Conservation (phyloP, 2,888 invertebrate species). For the Stenolophus ochropezus region DNA sequence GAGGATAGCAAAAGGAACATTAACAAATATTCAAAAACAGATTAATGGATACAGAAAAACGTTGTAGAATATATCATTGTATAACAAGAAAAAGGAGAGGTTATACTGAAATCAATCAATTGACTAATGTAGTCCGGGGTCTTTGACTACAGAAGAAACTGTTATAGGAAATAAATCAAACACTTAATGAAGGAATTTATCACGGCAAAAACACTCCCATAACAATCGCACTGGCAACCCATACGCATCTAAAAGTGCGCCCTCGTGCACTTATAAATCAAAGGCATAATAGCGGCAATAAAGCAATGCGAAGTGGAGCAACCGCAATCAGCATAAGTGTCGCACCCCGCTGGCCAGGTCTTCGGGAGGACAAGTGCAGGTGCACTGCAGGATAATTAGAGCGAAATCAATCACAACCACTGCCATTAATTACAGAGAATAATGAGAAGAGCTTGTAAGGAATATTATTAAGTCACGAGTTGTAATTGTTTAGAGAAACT, state of each 20-base stretch:
- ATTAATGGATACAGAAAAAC: too few relatives aligned
- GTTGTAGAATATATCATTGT: too few relatives aligned
- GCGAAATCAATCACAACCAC: conserved; percentile 27
- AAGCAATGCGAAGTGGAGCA: conserved; percentile 18
- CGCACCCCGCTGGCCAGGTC: neutral
- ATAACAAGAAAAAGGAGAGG: neutral
- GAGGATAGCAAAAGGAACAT: too few relatives aligned
- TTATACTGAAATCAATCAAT: conserved; percentile 5
- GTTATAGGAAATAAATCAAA: conserved; percentile 42
- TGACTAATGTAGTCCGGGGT: neutral
- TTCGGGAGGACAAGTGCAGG: conserved; percentile 22
- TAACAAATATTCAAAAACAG: too few relatives aligned
- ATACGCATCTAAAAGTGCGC: conserved; percentile 23
- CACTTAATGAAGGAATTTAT: conserved; percentile 37
- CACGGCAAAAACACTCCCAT: conserved; percentile 35
- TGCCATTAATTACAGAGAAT: conserved; percentile 38
- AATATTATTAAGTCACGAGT: conserved; percentile 43
- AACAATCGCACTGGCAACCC: conserved; percentile 30
- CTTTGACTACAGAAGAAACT: neutral
- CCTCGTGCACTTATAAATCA: conserved; percentile 36
- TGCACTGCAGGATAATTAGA: conserved; percentile 21
- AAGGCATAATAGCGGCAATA: conserved; percentile 20
- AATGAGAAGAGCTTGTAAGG: conserved; percentile 36
- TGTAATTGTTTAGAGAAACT: conserved; percentile 35
- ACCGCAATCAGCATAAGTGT: conserved; percentile 35